These are phyloP conservation scores for Apantesis nais DNA, from an alignment of 2,888 invertebrate genomes.

Conservation along the genomic window DNA sequence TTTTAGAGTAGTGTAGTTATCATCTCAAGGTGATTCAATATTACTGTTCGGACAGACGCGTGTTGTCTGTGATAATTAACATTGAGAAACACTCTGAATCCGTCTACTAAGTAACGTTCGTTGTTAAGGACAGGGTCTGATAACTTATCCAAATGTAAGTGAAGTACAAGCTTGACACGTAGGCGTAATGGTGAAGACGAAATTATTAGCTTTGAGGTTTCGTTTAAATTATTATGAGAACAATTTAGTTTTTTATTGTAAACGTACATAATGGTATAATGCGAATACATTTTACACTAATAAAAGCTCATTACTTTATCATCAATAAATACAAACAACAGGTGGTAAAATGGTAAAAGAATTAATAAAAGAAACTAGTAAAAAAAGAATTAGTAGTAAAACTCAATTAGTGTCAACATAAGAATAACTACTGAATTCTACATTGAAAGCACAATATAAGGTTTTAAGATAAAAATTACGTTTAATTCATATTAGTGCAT, in stretches of 20 bases:
- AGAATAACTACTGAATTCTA: too few species aligned
- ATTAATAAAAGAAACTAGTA: too few species aligned
- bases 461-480: too few species aligned
- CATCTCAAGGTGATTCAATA: not conserved
- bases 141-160: conserved; percentile 14
- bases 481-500: too few species aligned
- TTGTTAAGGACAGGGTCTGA: conserved; percentile 15
- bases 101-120: conserved; percentile 23
- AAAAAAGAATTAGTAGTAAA: too few species aligned
- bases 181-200: not conserved
- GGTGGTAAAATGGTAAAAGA: too few species aligned
- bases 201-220: conserved; percentile 8
- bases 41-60: not conserved
- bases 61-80: conserved; percentile 19
- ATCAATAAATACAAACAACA: too few species aligned
- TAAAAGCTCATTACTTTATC: too few species aligned
- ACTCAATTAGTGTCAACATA: too few species aligned
- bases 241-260: not conserved
- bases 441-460: too few species aligned
- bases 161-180: conserved; percentile 3
- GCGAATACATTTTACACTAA: too few species aligned
- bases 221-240: not conserved
- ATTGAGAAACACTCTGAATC: conserved; percentile 4
- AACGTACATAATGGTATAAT: too few species aligned
- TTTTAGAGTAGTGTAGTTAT: not conserved